phyloP scores from a whole-genome alignment of 2,888 invertebrate species.

The Rhagium mordax region DNA sequence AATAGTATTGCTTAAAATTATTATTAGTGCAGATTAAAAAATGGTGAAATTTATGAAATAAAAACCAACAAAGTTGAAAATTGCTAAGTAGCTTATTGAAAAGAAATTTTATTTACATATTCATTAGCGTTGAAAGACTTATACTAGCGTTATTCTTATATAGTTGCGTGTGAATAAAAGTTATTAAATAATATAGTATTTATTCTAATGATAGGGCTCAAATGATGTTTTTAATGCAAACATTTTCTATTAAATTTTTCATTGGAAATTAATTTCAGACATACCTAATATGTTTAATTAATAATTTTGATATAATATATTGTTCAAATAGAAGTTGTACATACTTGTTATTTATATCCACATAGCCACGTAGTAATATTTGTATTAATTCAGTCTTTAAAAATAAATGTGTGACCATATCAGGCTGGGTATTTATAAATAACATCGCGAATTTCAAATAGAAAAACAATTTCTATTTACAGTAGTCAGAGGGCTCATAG shows the following conservation, averaged over 20 bases:
- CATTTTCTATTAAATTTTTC: too few relatives aligned
- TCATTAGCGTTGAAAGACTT: not conserved
- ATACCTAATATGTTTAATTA: too few relatives aligned
- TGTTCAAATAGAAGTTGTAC: too few relatives aligned
- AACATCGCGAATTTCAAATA: slow-evolving; percentile 21
- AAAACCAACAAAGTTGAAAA: too few relatives aligned
- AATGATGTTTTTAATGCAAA: too few relatives aligned
- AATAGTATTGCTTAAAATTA: too few relatives aligned
- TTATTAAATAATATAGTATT: not conserved
- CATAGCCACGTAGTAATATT: too few relatives aligned
- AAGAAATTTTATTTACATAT: too few relatives aligned
- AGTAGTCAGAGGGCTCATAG: slow-evolving; percentile 76
- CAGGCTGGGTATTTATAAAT: slow-evolving; percentile 23
- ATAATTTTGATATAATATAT: too few relatives aligned
- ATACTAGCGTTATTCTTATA: not conserved
- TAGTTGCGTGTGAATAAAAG: not conserved
- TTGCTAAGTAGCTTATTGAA: not conserved
- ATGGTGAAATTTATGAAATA: too few relatives aligned
- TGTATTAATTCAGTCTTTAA: not conserved
- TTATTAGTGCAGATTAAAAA: too few relatives aligned
- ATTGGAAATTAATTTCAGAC: not conserved
- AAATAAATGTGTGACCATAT: slow-evolving; percentile 14
- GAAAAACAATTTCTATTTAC: slow-evolving; percentile 59
- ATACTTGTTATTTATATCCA: too few relatives aligned
- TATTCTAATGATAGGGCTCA: not conserved